Evolutionary conservation across 2,113 vertebrate genomes (phyloP).

Genomic region (Dromiciops gliroides): DNA sequence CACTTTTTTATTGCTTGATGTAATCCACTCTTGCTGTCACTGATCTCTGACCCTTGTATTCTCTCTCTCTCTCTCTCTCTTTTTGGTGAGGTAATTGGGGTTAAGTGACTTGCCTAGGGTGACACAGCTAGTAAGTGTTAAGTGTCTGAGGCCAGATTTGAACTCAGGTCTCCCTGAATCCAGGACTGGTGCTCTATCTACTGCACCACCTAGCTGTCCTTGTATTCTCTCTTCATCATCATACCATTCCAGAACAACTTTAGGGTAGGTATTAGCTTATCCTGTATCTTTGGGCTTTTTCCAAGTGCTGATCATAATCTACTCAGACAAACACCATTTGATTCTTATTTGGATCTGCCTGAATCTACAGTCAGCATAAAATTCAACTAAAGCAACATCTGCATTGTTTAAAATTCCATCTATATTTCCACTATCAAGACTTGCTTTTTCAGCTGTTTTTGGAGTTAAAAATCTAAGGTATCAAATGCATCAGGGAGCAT

Average conservation of each 20-base stretch:
- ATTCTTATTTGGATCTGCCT: constrained; percentile 94
- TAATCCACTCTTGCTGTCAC: constrained; percentile 98
- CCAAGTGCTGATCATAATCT: constrained; percentile 98
- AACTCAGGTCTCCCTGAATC: no score
- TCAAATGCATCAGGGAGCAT: constrained; percentile 65
- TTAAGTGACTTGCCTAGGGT: no score
- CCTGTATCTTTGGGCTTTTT: constrained; percentile 98
- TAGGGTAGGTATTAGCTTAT: constrained; percentile 98
- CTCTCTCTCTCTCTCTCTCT: no score
- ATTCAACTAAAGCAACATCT: not conserved
- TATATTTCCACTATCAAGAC: constrained; percentile 96
- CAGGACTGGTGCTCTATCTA: no score
- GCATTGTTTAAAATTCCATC: constrained; percentile 91
- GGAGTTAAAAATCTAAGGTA: constrained; percentile 94
- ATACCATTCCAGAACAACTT: constrained; percentile 98
- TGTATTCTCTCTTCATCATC: constrained; percentile 99
- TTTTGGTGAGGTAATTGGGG: no score
- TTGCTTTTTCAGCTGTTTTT: constrained; percentile 94
- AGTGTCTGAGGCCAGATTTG: no score
- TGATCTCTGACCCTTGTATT: constrained; percentile 97
- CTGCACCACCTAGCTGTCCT: no score
- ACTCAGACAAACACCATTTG: constrained; percentile 98
- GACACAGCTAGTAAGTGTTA: no score
- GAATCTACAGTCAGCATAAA: constrained; percentile 87
- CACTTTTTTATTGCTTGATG: constrained; percentile 96